Base-by-base conservation (phyloP, 2,888 invertebrate species). In the Cetonia aurata region DNA sequence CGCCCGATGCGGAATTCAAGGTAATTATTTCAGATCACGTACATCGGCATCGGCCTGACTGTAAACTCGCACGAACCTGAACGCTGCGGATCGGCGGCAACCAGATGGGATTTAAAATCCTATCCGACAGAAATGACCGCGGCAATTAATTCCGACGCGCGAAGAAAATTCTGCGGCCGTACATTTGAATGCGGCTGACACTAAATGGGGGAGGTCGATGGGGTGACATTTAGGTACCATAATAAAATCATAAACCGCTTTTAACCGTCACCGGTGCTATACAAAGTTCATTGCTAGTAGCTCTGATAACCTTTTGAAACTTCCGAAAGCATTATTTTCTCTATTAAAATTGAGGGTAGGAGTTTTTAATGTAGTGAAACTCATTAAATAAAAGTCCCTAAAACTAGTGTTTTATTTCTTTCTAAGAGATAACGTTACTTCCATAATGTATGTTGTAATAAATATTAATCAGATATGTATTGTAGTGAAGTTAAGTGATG, bases 11-110 rank as follows among this genome's bases (percentile, higher is more conserved):
- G 25, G 50, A 69, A 69, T 62, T 52, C 44, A 25, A 12, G 19
- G 37, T 67, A 50, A 50, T 66, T 59, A 66, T 66, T 66, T 41
- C 66, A 67, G 66, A 67, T 65, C 65, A 65, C 66, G 67, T 67
- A 41, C 37, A n/a, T 3, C 37, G 2, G 53, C 59, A 56, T 65
- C 57, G 48, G 59, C 25, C 42, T 59, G 67, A 65, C 66, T 70
- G 52, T 37, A 46, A 67, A 66, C 25, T 50, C 50, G 31, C 50
- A 50, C 37, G 62, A 37, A n/a, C n/a, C n/a, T n/a, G n/a, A n/a
- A 65, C 62, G 37, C 50, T 65, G 62, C 50, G 50, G 62, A 65
- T 50, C 17, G 62, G 50, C 48, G 17, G 37, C 50, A 41, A 8
- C 37, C 10, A 37, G 62, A 37, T 6, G 6, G 50, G 62, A 50